These are phyloP conservation scores for Chaenogobius annularis DNA, from an alignment of 2,113 vertebrate species.

Conservation along the genomic window DNA sequence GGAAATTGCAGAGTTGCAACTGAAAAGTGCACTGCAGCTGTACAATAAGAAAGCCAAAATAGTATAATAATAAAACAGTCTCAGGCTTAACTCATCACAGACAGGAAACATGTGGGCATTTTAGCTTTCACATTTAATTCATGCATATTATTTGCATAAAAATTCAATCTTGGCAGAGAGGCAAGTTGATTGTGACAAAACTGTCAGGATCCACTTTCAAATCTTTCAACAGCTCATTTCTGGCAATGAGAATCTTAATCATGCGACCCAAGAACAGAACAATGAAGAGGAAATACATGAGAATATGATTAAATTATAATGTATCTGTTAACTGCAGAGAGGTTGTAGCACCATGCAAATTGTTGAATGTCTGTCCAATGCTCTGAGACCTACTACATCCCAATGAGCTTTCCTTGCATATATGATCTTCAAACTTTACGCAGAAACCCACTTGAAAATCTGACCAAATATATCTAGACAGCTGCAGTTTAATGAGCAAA, in stretches of 20 bases:
- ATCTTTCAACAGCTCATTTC: not conserved
- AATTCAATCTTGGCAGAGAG: not conserved
- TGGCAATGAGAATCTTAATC: not conserved
- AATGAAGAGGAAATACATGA: not conserved
- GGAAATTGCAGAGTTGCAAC: too few relatives aligned
- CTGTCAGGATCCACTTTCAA: not conserved
- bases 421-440: too few relatives aligned
- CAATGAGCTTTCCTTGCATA: not conserved
- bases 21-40: too few relatives aligned
- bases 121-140: not conserved
- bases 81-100: not conserved
- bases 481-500: too few relatives aligned
- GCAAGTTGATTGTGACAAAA: not conserved
- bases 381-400: not conserved
- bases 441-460: too few relatives aligned
- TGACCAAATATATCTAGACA: too few relatives aligned
- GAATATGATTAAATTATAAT: too few relatives aligned
- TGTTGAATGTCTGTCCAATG: not conserved
- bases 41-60: too few relatives aligned
- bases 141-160: not conserved
- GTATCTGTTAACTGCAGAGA: too few relatives aligned
- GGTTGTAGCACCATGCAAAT: not conserved
- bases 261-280: not conserved
- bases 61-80: not conserved
- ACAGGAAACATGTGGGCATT: not conserved